Evolutionary conservation across 2,888 invertebrate genomes (phyloP).

Genomic region (Heliconius cydno): DNA sequence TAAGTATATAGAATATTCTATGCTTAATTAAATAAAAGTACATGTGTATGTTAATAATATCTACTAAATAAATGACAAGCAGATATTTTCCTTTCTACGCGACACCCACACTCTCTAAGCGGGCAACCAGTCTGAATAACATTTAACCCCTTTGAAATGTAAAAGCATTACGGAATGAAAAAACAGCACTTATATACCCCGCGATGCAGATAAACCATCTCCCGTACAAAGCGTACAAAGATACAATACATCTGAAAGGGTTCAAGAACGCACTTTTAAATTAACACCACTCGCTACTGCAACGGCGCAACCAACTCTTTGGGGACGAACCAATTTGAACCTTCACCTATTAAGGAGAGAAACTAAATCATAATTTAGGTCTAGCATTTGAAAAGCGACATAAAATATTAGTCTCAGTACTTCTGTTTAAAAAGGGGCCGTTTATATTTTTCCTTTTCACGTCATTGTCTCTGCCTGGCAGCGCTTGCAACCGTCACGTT

Average conservation of each 20-base stretch:
- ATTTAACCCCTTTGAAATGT: constrained; percentile 84
- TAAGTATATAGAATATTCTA: background rate
- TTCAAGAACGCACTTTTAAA: constrained; percentile 84
- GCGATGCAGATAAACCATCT: constrained; percentile 83
- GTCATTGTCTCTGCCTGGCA: constrained; percentile 82
- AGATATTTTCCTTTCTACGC: constrained; percentile 63
- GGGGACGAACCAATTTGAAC: constrained; percentile 59
- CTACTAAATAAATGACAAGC: background rate
- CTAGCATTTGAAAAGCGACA: constrained; percentile 58
- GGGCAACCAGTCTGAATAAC: constrained; percentile 80
- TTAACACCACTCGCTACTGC: constrained; percentile 68
- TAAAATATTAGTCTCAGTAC: constrained; percentile 74
- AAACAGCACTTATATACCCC: constrained; percentile 84
- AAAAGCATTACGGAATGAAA: constrained; percentile 84
- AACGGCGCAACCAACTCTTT: constrained; percentile 60
- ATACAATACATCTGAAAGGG: constrained; percentile 84
- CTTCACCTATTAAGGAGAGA: constrained; percentile 47
- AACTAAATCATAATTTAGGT: constrained; percentile 52
- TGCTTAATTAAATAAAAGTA: constrained; percentile 15
- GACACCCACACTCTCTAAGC: constrained; percentile 81
- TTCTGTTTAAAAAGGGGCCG: constrained; percentile 81
- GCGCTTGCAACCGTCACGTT: constrained; percentile 84
- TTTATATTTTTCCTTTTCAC: constrained; percentile 84
- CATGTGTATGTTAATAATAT: constrained; percentile 33
- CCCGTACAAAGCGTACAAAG: constrained; percentile 83